Conservation (phyloP, 2,113 vertebrate genomes). For the Zosterops borbonicus region DNA sequence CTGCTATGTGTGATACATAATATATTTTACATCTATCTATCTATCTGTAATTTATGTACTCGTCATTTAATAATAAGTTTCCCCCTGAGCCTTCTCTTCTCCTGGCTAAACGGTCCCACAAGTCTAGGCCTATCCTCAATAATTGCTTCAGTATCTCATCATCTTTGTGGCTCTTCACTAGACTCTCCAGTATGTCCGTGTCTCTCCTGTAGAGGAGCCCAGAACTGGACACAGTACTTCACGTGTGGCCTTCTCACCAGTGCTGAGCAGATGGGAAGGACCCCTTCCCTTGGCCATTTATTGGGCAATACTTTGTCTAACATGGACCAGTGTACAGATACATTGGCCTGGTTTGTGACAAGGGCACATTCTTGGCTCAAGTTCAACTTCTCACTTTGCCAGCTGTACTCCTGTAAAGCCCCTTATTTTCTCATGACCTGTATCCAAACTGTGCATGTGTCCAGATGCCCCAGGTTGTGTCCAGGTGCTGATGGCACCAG, state of each 20-base stretch:
- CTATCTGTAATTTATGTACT: neutral
- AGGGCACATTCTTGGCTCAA: neutral
- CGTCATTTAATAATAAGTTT: neutral
- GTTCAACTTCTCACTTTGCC: neutral
- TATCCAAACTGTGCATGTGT: accelerated
- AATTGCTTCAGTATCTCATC: neutral
- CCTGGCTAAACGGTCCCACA: neutral
- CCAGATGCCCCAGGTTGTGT: neutral
- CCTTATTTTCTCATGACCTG: neutral
- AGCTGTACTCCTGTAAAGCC: neutral
- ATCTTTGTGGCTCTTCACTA: neutral
- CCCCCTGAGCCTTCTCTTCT: neutral
- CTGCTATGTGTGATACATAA: neutral
- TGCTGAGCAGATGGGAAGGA: neutral
- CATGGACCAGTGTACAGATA: neutral
- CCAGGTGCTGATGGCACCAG: neutral
- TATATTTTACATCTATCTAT: neutral
- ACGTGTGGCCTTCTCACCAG: neutral
- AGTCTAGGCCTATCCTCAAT: neutral
- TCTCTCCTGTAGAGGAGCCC: neutral
- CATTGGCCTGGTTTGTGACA: neutral
- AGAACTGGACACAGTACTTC: neutral
- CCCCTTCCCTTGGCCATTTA: no score
- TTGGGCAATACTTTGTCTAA: neutral
- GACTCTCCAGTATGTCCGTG: no score